Conservation (phyloP, 30 jellyfish, hydroid and myxozoan genomes). For the Rhopilema esculentum region DNA sequence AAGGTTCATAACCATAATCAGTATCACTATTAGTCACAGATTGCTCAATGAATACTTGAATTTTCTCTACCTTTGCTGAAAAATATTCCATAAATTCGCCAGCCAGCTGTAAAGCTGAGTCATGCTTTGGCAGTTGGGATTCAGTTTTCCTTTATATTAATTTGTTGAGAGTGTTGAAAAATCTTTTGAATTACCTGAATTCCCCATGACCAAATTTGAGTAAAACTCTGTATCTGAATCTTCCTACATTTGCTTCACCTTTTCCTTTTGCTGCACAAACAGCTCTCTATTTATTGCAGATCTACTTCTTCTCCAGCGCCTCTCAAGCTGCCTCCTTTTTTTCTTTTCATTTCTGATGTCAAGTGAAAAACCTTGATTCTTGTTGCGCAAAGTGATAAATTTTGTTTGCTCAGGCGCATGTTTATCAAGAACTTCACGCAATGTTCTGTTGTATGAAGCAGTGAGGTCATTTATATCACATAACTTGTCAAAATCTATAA, state of each 20-base stretch:
- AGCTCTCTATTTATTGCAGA: conserved; percentile 19
- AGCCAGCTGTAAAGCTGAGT: conserved; percentile 65
- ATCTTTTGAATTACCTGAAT: conserved; percentile 61
- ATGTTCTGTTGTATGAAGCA: conserved; percentile 37
- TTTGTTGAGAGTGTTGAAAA: conserved; percentile 44
- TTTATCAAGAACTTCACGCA: too few species aligned
- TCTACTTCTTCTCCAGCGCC: conserved; percentile 53
- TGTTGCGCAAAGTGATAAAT: conserved; percentile 28
- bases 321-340: conserved; percentile 57
- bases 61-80: conserved; percentile 28
- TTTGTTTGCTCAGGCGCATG: conserved; percentile 36
- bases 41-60: conserved; percentile 18
- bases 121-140: conserved; percentile 45
- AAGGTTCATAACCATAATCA: conserved; percentile 23
- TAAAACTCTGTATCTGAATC: conserved; percentile 45
- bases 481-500: neutral
- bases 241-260: conserved; percentile 56
- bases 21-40: conserved; percentile 40
- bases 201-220: conserved; percentile 63
- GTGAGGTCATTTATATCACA: conserved; percentile 33
- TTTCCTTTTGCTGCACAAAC: conserved; percentile 42
- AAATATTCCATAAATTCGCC: conserved; percentile 38
- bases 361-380: too few species aligned
- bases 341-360: too few species aligned
- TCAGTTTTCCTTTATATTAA: conserved; percentile 26